Evolutionary conservation across 2,888 invertebrate genomes (phyloP).

Genomic region (Rhodophaea formosa): DNA sequence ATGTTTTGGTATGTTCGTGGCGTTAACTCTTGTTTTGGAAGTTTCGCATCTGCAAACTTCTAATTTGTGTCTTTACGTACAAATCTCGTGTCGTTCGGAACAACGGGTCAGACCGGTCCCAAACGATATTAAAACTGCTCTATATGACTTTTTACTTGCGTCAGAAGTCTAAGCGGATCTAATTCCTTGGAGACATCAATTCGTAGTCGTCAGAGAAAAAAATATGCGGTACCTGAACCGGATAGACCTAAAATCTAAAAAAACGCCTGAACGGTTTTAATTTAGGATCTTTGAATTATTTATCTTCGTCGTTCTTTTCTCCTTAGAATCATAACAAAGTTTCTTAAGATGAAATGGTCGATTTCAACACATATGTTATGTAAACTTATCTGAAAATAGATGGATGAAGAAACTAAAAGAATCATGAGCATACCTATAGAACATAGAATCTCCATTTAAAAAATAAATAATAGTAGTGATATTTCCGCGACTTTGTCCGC

Average conservation of each 20-base stretch:
- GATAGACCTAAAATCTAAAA: not conserved
- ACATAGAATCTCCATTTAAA: too few species aligned
- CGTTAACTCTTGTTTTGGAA: too few species aligned
- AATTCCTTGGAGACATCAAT: conserved; percentile 9
- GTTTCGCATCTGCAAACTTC: not conserved
- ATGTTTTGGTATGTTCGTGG: too few species aligned
- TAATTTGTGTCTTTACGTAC: conserved; percentile 1
- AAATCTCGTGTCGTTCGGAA: not conserved
- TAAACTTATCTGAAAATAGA: too few species aligned
- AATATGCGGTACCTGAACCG: conserved; percentile 2
- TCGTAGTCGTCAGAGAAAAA: conserved; percentile 7
- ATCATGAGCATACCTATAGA: too few species aligned
- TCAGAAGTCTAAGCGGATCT: conserved; percentile 18
- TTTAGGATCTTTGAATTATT: not conserved
- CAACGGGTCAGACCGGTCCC: conserved; percentile 13
- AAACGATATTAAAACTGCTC: conserved; percentile 14
- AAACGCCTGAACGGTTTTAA: not conserved
- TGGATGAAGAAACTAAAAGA: too few species aligned
- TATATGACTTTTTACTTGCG: conserved; percentile 20
- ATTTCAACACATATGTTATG: too few species aligned
- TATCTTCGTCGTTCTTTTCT: too few species aligned
- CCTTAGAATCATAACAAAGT: too few species aligned
- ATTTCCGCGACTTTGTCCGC: too few species aligned
- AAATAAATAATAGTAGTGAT: too few species aligned
- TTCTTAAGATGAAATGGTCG: too few species aligned